Base-by-base conservation (phyloP, 1,140 invertebrate genomes). In the Trichoplusia ni region DNA sequence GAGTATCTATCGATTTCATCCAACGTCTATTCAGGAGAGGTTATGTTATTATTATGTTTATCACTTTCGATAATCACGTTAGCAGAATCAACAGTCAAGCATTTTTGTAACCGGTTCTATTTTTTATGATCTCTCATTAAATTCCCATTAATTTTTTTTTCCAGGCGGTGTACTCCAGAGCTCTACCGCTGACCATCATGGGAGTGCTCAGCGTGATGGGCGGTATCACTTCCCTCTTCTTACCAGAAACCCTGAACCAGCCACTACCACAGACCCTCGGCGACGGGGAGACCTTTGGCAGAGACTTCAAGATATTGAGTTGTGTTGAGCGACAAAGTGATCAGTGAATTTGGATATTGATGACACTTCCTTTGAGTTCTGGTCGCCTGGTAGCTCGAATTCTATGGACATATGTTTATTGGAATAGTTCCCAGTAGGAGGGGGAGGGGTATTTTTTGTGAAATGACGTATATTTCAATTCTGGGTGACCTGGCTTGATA, bases 231-330 rank as follows among this genome's bases (percentile, higher is more conserved):
- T 94, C 94, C 8, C 88, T 97, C 2, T 93, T 96, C 59, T 89
- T 97, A 21, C 96, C 96, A 0, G 96, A 97, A 87, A 97, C 96
- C 0, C 90, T 96, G 14, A 94, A 95, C 75, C 93, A 94, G 67
- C 93, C 95, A 49, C 84, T 97, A 46, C 96, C 96, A 4, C 95
- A 97, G 82, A 96, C 95, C 4, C 82, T 96, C 35, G 93, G 94
- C 63, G 95, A 96, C 77, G 95, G 94, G 8, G 95, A 96, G 81
- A 84, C 91, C 21, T 95, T 94, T 73, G 94, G 94, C 38, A 93
- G 92, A 81, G 79, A 91, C 44, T 71, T 84, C 25, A 86, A 84
- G 44, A 75, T 91, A 44, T 74, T 90, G 6, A 87, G 85, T 40
- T 84, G 82, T 58, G 82, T 81, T 13, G 49, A 72, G 47, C 64